phyloP scores from a whole-genome alignment of 2,888 invertebrate species.

The Nebria salina region DNA sequence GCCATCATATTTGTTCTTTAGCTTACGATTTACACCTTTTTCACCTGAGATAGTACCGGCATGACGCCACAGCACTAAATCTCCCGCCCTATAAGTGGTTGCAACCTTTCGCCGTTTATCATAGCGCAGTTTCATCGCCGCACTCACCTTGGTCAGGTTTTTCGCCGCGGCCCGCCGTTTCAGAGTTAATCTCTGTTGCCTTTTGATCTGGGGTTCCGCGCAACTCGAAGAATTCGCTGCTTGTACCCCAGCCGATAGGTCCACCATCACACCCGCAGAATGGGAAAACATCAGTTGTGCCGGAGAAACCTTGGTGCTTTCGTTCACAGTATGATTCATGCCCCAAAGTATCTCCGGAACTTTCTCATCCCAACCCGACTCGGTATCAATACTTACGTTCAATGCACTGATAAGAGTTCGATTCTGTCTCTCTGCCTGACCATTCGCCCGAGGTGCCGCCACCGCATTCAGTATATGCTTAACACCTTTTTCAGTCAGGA shows the following conservation, averaged over 20 bases:
- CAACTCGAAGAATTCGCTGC: no score
- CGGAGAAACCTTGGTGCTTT: no score
- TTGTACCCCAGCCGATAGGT: no score
- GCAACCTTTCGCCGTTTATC: conserved; percentile 47
- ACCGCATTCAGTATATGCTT: conserved; percentile 48
- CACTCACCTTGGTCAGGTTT: conserved; percentile 6
- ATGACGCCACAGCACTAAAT: conserved; percentile 49
- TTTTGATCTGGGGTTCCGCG: no score
- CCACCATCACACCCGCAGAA: no score
- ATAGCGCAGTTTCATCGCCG: neutral
- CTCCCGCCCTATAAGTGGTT: conserved; percentile 47
- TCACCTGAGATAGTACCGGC: conserved; percentile 41
- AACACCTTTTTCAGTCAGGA: conserved; percentile 43
- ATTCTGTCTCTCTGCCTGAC: no score
- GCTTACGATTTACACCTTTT: conserved; percentile 49
- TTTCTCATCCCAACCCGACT: no score
- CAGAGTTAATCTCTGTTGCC: conserved; percentile 45
- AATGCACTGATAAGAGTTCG: no score
- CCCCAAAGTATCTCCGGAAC: no score
- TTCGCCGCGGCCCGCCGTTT: conserved; percentile 13
- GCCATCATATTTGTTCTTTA: conserved; percentile 48
- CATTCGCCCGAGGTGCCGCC: conserved; percentile 50
- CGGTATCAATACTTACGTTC: no score
- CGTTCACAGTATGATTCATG: no score
- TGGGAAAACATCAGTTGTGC: no score